Conservation (phyloP, 2,888 invertebrate species). For the Meiosimyza decipiens region DNA sequence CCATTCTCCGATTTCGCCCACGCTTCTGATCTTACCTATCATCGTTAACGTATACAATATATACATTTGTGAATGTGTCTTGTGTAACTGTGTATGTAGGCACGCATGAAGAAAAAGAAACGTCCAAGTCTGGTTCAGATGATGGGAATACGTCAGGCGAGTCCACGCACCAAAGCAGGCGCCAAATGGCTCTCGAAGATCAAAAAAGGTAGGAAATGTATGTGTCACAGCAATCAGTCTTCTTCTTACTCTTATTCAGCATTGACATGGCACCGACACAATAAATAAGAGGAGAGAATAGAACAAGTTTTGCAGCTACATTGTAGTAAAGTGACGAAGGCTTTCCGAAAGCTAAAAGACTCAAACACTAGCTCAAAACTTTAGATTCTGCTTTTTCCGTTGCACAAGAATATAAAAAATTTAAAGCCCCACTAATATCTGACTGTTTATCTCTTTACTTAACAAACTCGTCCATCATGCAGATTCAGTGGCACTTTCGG, state of each 20-base stretch:
- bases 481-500: slow-evolving; percentile 83
- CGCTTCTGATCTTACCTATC: slow-evolving; percentile 31
- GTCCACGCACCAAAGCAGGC: slow-evolving; percentile 87
- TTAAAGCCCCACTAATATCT: slow-evolving; percentile 42
- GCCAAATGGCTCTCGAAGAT: slow-evolving; percentile 91
- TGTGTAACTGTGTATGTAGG: slow-evolving; percentile 61
- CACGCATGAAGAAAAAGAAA: slow-evolving; percentile 76
- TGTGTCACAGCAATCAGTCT: slow-evolving; percentile 62
- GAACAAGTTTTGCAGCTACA: slow-evolving; percentile 23
- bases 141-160: slow-evolving; percentile 81
- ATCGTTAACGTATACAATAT: slow-evolving; percentile 39
- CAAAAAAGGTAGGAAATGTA: slow-evolving; percentile 79
- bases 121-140: slow-evolving; percentile 86
- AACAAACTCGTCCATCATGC: slow-evolving; percentile 70
- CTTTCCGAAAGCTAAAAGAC: no score
- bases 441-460: slow-evolving; percentile 22
- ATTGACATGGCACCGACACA: neutral
- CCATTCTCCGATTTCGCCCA: slow-evolving; percentile 31
- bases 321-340: no score
- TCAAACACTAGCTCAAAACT: slow-evolving; percentile 55
- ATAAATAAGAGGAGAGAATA: neutral
- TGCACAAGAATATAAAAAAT: slow-evolving; percentile 2
- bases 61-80: slow-evolving; percentile 17
- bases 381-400: slow-evolving; percentile 9
- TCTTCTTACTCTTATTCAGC: neutral